These are phyloP conservation scores for Trachelus troglodyta DNA, from an alignment of 2,888 invertebrate genomes.

Conservation along the genomic window DNA sequence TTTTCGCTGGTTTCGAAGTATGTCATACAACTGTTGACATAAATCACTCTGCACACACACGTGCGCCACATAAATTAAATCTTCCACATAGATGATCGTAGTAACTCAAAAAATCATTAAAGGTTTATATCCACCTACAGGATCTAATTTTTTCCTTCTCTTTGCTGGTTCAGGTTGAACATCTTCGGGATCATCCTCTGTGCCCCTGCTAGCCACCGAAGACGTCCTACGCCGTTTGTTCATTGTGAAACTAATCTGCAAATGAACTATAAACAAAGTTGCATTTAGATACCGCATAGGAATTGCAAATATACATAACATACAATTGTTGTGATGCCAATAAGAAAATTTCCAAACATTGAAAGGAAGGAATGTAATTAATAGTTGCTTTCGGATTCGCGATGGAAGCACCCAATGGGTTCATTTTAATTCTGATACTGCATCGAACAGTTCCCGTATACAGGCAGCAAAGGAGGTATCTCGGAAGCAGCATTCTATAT, in stretches of 20 bases:
- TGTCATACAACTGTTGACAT: conserved; percentile 93
- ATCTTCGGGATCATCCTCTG: conserved; percentile 80
- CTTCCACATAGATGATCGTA: not conserved
- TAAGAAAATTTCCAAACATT: not conserved
- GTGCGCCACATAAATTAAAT: not conserved
- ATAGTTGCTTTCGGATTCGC: not conserved
- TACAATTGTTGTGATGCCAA: not conserved
- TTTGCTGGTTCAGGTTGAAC: conserved; percentile 66
- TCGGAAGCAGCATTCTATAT: not conserved
- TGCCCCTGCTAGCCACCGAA: conserved; percentile 82
- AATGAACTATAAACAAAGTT: conserved; percentile 7
- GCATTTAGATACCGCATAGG: not conserved
- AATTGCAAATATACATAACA: not conserved
- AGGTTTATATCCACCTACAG: conserved; percentile 69
- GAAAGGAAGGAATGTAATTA: not conserved
- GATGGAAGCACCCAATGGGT: not conserved
- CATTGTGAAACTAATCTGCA: conserved; percentile 66
- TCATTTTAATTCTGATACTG: not conserved
- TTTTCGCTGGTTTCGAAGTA: conserved; percentile 89
- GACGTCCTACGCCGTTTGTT: conserved; percentile 86
- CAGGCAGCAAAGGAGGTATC: not conserved
- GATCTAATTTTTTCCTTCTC: conserved; percentile 80
- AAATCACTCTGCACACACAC: conserved; percentile 75
- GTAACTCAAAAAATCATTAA: not conserved
- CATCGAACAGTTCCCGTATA: not conserved